These are phyloP conservation scores for Pararge aegeria DNA, from an alignment of 1,140 invertebrate species.

Conservation along the genomic window DNA sequence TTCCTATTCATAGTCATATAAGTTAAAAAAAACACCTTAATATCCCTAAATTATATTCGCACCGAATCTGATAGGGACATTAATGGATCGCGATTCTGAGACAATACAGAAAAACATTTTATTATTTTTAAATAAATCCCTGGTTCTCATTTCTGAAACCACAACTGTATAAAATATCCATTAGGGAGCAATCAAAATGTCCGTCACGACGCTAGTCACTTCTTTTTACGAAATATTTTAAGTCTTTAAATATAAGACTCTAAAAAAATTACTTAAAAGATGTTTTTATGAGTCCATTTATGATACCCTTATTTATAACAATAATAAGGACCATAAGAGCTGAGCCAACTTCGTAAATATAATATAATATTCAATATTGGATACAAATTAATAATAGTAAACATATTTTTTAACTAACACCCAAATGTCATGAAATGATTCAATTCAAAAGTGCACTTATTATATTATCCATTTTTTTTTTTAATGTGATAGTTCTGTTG, in stretches of 20 bases:
- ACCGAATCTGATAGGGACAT: conserved; percentile 12
- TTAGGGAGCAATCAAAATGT: conserved; percentile 34
- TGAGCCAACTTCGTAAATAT: not conserved
- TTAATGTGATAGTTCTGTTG: too few species aligned
- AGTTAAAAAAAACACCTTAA: not conserved
- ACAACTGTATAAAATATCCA: conserved; percentile 33
- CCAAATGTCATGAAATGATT: too few species aligned
- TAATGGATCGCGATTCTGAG: conserved; percentile 19
- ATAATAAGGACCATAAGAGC: not conserved
- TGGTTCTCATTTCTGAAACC: conserved; percentile 28
- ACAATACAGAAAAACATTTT: conserved; percentile 21
- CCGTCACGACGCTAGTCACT: conserved; percentile 30
- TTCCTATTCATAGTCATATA: too few species aligned
- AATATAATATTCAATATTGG: too few species aligned
- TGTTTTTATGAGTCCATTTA: not conserved
- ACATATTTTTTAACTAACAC: too few species aligned
- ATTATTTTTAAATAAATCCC: conserved; percentile 29
- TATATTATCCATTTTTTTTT: too few species aligned
- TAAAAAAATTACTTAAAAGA: conserved; percentile 20
- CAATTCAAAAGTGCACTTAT: too few species aligned
- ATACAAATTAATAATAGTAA: too few species aligned
- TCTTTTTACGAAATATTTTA: conserved; percentile 35
- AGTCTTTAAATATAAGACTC: conserved; percentile 24
- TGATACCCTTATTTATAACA: not conserved
- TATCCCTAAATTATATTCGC: conserved; percentile 14